phyloP scores from a whole-genome alignment of 2,113 vertebrate species.

The Oreotragus oreotragus region DNA sequence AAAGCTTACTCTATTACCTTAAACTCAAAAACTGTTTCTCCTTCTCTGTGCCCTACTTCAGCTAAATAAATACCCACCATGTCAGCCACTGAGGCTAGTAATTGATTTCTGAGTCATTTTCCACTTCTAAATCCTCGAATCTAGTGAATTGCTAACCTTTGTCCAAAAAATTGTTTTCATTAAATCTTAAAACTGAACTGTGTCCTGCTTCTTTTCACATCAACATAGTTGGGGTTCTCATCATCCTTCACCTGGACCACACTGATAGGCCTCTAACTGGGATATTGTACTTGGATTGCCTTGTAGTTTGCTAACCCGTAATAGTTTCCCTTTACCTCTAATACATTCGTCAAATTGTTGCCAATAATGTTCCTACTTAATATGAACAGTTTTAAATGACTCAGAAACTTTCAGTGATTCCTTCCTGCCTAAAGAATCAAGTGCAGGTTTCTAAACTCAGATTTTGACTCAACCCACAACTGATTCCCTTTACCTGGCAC shows the following conservation, averaged over 20 bases:
- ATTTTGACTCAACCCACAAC: background rate
- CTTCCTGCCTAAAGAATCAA: background rate
- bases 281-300: background rate
- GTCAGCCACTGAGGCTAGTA: background rate
- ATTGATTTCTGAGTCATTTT: background rate
- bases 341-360: background rate
- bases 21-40: too few species aligned
- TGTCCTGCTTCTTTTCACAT: background rate
- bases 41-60: too few species aligned
- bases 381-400: background rate
- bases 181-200: background rate
- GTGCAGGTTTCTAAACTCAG: background rate
- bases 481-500: background rate
- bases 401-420: background rate
- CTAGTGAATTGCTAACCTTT: background rate
- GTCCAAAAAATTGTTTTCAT: background rate
- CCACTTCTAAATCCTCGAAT: background rate
- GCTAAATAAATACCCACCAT: background rate
- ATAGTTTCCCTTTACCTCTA: background rate
- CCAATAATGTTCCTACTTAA: background rate
- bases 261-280: background rate
- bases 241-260: background rate
- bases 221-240: background rate
- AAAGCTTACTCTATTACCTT: too few species aligned
- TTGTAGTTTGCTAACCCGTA: background rate